Conservation (phyloP, 2,113 vertebrate species). For the Gallinago paraguaiae region DNA sequence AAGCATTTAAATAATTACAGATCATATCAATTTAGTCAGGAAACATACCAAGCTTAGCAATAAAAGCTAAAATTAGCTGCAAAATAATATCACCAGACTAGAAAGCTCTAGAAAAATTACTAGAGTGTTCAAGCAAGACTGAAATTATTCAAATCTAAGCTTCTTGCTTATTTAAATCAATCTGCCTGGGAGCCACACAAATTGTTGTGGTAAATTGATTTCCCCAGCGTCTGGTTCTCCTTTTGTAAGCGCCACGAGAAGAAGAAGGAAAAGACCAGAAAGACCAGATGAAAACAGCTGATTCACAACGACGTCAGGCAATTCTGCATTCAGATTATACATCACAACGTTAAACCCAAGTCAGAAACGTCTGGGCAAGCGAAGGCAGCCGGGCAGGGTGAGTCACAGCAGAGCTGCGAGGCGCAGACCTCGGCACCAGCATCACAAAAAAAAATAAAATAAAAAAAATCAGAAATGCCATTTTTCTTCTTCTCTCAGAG, state of each 20-base stretch:
- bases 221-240: conserved; percentile 23
- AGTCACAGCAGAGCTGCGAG: background rate
- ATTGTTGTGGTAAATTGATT: conserved; percentile 42
- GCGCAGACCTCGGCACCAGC: background rate
- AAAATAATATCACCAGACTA: conserved; percentile 3
- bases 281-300: background rate
- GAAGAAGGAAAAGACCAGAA: background rate
- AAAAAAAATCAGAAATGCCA: background rate
- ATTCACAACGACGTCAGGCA: background rate
- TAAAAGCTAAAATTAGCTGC: conserved; percentile 45
- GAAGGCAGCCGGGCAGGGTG: background rate
- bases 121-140: conserved; percentile 24
- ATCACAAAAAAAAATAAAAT: background rate
- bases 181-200: conserved; percentile 45
- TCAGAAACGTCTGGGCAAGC: background rate
- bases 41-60: conserved; percentile 26
- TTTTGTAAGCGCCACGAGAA: background rate
- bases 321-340: background rate
- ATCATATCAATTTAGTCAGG: conserved; percentile 25
- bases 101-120: conserved; percentile 50
- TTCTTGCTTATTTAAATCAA: conserved; percentile 53
- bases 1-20: conserved; percentile 58
- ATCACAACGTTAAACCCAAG: background rate
- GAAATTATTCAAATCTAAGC: conserved; percentile 42
- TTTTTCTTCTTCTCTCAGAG: background rate